Conservation (phyloP, 2,113 vertebrate genomes). For the Symphodus melops region DNA sequence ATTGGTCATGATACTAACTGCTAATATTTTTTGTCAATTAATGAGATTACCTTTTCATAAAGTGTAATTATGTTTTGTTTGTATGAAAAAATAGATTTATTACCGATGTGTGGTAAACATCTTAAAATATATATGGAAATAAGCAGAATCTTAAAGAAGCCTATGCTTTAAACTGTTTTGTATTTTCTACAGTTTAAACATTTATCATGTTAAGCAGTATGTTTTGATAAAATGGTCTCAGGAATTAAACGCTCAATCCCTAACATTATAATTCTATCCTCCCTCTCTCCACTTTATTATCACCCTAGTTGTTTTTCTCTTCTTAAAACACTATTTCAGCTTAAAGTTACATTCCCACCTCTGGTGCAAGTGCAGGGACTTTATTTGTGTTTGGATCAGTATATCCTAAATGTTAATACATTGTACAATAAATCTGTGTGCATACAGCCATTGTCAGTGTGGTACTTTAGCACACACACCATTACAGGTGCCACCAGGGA, state of each 20-base stretch:
- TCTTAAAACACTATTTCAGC: slow-evolving; percentile 4
- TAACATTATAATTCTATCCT: slow-evolving; percentile 13
- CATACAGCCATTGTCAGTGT: slow-evolving; percentile 9
- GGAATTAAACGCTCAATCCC: slow-evolving; percentile 47
- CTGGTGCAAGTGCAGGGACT: slow-evolving; percentile 41
- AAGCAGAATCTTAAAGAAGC: neutral
- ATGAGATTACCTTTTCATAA: neutral
- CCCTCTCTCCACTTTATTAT: neutral
- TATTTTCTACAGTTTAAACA: slow-evolving; percentile 3
- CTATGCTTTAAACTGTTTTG: slow-evolving; percentile 11
- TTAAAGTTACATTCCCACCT: slow-evolving; percentile 28
- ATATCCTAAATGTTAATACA: slow-evolving; percentile 30
- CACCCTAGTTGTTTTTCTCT: neutral
- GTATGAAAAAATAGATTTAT: neutral
- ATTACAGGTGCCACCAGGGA: too few relatives aligned
- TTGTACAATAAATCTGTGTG: slow-evolving; percentile 14
- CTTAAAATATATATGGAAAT: neutral
- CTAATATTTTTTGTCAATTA: neutral
- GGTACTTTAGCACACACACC: neutral
- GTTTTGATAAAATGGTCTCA: slow-evolving; percentile 59
- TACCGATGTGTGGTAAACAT: neutral
- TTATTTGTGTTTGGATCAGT: neutral
- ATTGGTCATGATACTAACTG: slow-evolving; percentile 2
- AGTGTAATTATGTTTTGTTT: neutral
- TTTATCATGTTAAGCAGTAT: slow-evolving; percentile 33